A percentile compares a stretch with the other conserved stretches of the same genome.
phyloP scores from a whole-genome alignment of 1,140 invertebrate genomes.

The Drosophila pruinosa region DNA sequence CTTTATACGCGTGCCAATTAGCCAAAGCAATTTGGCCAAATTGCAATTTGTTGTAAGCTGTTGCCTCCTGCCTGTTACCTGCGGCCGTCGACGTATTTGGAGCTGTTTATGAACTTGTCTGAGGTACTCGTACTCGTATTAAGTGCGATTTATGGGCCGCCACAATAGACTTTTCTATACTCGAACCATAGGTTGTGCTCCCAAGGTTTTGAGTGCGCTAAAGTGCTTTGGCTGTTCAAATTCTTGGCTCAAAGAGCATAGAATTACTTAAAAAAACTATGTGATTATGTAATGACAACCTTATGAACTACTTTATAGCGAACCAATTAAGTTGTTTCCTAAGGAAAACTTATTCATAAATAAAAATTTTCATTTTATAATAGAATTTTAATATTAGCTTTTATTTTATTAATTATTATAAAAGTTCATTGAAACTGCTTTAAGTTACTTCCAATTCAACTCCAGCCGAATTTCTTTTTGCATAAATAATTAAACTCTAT shows the following conservation, averaged over 20 bases:
- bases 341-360: too few species aligned
- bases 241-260: not conserved
- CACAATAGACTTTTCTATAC: not conserved
- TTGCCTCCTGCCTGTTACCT: constrained; percentile 75
- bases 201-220: not conserved
- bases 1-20: constrained; percentile 73
- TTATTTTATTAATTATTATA: too few species aligned
- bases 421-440: too few species aligned
- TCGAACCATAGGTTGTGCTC: not conserved
- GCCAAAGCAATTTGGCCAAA: constrained; percentile 76
- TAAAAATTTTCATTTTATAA: too few species aligned
- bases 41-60: constrained; percentile 79
- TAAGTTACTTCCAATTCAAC: too few species aligned
- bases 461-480: too few species aligned
- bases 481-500: too few species aligned
- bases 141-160: constrained; percentile 50
- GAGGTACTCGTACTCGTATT: not conserved
- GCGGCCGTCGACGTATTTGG: constrained; percentile 57
- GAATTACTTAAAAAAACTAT: not conserved
- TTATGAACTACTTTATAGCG: not conserved
- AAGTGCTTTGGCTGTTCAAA: constrained; percentile 5
- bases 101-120: constrained; percentile 73
- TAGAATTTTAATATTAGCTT: too few species aligned
- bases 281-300: not conserved
- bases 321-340: not conserved